These are phyloP conservation scores for Hozukius guyotensis DNA, from an alignment of 2,797 vertebrate species.

Conservation along the genomic window DNA sequence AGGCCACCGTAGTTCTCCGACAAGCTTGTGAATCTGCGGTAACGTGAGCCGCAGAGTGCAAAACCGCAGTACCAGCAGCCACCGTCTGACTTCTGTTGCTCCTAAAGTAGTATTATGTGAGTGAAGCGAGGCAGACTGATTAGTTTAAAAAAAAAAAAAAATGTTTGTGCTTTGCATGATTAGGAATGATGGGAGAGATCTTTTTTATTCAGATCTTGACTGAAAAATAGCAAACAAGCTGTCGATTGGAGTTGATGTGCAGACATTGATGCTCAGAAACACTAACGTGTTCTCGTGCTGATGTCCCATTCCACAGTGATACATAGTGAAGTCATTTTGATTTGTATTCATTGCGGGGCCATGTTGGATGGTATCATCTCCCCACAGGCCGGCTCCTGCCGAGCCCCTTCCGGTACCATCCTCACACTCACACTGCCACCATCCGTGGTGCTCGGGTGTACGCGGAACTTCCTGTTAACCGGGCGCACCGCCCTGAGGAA, in stretches of 20 bases:
- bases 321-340: background rate
- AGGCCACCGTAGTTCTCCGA: no score
- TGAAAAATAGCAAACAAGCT: background rate
- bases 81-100: no score
- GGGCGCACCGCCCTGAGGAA: constrained; percentile 82
- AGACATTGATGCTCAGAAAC: background rate
- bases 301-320: background rate
- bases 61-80: no score
- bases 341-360: constrained; percentile 25
- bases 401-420: constrained; percentile 78
- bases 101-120: no score
- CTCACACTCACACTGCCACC: constrained; percentile 83
- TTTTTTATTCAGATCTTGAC: background rate
- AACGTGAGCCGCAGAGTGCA: no score
- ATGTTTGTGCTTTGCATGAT: background rate
- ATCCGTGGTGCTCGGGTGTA: constrained; percentile 80
- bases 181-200: background rate
- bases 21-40: no score
- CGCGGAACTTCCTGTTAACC: constrained; percentile 70
- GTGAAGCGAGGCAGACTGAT: background rate
- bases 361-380: constrained; percentile 45
- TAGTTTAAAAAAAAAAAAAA: background rate
- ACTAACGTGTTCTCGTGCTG: background rate
- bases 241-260: background rate
- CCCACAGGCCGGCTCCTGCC: constrained; percentile 24